Percentiles rank a stretch among this genome's conserved stretches.
Evolutionary conservation across 2,113 vertebrate species (phyloP).

Genomic region (Tragulus kanchil): DNA sequence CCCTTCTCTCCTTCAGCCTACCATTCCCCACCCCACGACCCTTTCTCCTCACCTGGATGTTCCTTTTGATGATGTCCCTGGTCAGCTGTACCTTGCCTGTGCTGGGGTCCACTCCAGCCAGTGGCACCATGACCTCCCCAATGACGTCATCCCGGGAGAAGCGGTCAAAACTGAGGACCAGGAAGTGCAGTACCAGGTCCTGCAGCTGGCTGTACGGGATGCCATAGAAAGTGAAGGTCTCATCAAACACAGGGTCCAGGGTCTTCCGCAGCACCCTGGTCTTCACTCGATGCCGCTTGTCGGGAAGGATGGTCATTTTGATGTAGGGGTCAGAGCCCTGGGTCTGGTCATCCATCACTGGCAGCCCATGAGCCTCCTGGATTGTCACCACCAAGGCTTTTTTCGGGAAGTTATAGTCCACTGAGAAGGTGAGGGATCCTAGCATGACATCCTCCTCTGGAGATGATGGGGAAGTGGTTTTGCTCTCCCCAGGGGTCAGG

Average conservation of each 20-base stretch:
- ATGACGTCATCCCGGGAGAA: slow-evolving; percentile 97
- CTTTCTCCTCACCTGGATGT: slow-evolving; percentile 92
- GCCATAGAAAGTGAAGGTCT: slow-evolving; percentile 99
- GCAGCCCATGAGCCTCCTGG: slow-evolving; percentile 95
- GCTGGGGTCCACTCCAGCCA: slow-evolving; percentile 96
- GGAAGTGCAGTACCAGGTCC: slow-evolving; percentile 97
- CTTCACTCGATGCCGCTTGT: slow-evolving; percentile 98
- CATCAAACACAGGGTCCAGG: slow-evolving; percentile 95
- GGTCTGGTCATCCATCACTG: slow-evolving; percentile 93
- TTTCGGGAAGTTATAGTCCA: slow-evolving; percentile 99
- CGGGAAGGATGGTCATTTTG: slow-evolving; percentile 98
- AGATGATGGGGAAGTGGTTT: slow-evolving; percentile 91
- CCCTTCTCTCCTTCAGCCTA: not conserved
- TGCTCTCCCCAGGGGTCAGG: slow-evolving; percentile 91
- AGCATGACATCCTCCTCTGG: slow-evolving; percentile 90
- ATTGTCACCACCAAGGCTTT: slow-evolving; percentile 98
- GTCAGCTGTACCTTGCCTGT: slow-evolving; percentile 96
- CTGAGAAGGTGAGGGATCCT: slow-evolving; percentile 93
- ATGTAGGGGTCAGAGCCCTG: slow-evolving; percentile 96
- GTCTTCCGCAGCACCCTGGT: slow-evolving; percentile 97
- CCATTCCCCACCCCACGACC: not conserved
- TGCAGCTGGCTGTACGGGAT: slow-evolving; percentile 96
- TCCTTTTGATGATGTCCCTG: slow-evolving; percentile 96
- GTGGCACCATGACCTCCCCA: slow-evolving; percentile 95
- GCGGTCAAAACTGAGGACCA: slow-evolving; percentile 97